These are phyloP conservation scores for Pagrus major DNA, from an alignment of 2,113 vertebrate genomes.

Conservation along the genomic window DNA sequence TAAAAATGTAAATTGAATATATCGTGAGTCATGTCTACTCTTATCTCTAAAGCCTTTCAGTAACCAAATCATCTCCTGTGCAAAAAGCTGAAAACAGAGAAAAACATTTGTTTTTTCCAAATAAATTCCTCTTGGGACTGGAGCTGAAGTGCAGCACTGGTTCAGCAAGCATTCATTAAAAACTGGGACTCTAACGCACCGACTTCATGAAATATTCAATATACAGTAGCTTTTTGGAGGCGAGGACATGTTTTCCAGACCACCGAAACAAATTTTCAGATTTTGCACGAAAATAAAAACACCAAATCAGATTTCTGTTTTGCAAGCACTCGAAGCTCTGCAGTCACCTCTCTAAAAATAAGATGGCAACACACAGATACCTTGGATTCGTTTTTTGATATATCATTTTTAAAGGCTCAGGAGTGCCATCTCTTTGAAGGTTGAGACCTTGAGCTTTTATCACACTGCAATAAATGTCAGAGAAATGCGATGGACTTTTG, in stretches of 20 bases:
- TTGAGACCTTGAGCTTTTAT: conserved; percentile 2
- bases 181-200: conserved; percentile 43
- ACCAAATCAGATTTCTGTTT: not conserved
- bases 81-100: not conserved
- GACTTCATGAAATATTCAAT: conserved; percentile 73
- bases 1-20: conserved; percentile 3
- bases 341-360: not conserved
- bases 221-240: conserved; percentile 42
- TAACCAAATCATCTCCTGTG: not conserved
- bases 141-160: conserved; percentile 51
- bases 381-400: not conserved
- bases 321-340: not conserved
- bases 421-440: not conserved
- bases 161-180: conserved; percentile 68
- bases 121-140: conserved; percentile 41
- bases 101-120: conserved; percentile 39
- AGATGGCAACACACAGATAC: not conserved
- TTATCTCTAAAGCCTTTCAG: not conserved
- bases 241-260: conserved; percentile 39
- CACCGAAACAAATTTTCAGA: conserved; percentile 22
- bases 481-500: not conserved
- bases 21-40: not conserved
- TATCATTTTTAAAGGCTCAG: not conserved
- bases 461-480: not conserved
- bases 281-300: conserved; percentile 3